phyloP scores from a whole-genome alignment of 2,797 vertebrate genomes.

The Propithecus deckenii region DNA sequence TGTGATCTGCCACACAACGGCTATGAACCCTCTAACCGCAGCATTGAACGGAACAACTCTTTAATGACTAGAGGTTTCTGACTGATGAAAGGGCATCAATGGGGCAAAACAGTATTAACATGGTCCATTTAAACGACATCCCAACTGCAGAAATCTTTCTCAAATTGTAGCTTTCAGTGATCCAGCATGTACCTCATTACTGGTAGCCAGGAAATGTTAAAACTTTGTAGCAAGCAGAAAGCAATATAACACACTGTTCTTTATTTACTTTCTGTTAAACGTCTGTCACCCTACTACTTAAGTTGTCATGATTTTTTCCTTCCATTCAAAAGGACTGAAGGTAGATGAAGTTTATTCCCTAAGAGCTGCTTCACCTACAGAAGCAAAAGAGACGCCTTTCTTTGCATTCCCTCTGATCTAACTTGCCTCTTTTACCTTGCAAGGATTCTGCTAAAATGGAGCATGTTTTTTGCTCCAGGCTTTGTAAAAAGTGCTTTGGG shows the following conservation, averaged over 20 bases:
- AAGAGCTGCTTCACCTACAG: not conserved
- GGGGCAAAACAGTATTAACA: not conserved
- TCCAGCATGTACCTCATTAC: not conserved
- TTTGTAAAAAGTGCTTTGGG: not conserved
- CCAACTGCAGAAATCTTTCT: not conserved
- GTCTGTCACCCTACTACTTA: not conserved
- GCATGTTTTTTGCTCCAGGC: not conserved
- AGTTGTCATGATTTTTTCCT: not conserved
- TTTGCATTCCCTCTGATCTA: not conserved
- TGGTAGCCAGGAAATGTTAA: not conserved
- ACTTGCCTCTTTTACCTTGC: not conserved
- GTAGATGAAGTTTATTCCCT: not conserved
- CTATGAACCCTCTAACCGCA: not conserved
- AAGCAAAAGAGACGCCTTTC: not conserved
- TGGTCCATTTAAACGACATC: not conserved
- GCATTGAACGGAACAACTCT: not conserved
- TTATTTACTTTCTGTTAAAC: not conserved
- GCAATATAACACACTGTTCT: not conserved
- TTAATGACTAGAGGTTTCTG: not conserved
- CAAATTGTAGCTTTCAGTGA: not conserved
- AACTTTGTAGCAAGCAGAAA: not conserved
- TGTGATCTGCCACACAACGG: not conserved
- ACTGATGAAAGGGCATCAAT: not conserved
- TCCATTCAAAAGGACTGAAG: not conserved
- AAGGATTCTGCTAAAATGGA: not conserved